Evolutionary conservation across 2,113 vertebrate genomes (phyloP).

Genomic region (Numida meleagris): DNA sequence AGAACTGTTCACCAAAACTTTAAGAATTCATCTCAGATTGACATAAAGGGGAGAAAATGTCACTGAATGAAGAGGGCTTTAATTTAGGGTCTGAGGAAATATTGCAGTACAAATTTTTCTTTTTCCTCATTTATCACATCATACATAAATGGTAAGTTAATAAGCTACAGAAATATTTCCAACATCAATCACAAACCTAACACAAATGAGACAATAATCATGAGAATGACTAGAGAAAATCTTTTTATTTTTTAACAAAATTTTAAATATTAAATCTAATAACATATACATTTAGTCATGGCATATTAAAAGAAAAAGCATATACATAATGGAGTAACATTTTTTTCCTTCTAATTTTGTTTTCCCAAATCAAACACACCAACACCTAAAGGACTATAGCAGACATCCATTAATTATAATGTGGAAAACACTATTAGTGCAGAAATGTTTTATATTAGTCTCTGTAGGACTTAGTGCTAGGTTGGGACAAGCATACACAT

Average conservation of each 20-base stretch:
- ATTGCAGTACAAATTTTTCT: neutral
- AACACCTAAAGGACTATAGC: neutral
- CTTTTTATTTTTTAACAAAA: slow-evolving; percentile 69
- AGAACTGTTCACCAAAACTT: neutral
- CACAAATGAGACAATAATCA: neutral
- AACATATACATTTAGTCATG: slow-evolving; percentile 44
- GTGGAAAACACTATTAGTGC: neutral
- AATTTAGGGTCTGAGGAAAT: neutral
- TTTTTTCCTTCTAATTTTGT: neutral
- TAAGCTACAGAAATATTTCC: neutral
- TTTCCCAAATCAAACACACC: neutral
- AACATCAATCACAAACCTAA: neutral
- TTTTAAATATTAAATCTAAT: slow-evolving; percentile 64
- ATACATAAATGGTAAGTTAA: neutral
- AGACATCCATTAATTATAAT: neutral
- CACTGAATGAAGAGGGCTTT: neutral
- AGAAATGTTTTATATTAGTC: neutral
- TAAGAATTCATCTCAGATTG: neutral
- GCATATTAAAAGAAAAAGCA: slow-evolving; percentile 55
- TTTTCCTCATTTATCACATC: neutral
- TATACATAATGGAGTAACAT: slow-evolving; percentile 41
- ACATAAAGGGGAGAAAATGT: neutral
- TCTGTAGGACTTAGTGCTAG: neutral
- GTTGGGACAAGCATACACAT: neutral
- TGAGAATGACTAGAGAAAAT: neutral